Evolutionary conservation across 2,113 vertebrate genomes (phyloP).

Genomic region (Orcinus orca): DNA sequence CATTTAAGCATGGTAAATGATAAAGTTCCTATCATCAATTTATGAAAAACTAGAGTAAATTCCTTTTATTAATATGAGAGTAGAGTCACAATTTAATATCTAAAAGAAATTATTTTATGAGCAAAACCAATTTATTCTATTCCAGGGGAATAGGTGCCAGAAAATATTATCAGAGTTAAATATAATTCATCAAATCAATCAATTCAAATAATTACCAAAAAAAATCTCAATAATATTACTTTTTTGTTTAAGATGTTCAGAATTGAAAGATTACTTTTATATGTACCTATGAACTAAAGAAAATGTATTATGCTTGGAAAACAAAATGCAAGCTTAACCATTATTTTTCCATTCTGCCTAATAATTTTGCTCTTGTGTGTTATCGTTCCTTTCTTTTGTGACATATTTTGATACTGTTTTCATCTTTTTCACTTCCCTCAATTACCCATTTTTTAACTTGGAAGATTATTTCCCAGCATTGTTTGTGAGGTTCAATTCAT

Average conservation of each 20-base stretch:
- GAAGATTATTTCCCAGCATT: slow-evolving; percentile 67
- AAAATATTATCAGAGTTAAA: slow-evolving; percentile 32
- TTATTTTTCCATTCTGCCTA: slow-evolving; percentile 59
- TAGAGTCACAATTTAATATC: neutral
- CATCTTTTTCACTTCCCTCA: slow-evolving; percentile 56
- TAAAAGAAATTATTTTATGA: neutral
- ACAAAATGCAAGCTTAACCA: slow-evolving; percentile 13
- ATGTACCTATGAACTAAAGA: neutral
- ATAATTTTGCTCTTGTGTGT: slow-evolving; percentile 36
- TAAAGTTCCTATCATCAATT: neutral
- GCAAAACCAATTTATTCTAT: neutral
- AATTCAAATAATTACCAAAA: neutral
- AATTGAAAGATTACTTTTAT: neutral
- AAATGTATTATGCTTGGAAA: slow-evolving; percentile 1
- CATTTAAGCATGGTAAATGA: neutral
- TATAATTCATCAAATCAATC: neutral
- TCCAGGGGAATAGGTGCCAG: neutral
- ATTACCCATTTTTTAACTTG: slow-evolving; percentile 28
- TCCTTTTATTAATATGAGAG: neutral
- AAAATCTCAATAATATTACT: neutral
- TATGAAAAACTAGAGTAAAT: slow-evolving; percentile 5
- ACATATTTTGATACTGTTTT: slow-evolving; percentile 60
- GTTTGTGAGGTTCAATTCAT: slow-evolving; percentile 57
- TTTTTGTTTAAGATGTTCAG: rapidly evolving
- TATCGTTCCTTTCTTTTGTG: slow-evolving; percentile 3